Evolutionary conservation across 2,888 invertebrate genomes (phyloP), one percentile per base, ranked within the genome.

Genomic region (Biston stratarius): DNA sequence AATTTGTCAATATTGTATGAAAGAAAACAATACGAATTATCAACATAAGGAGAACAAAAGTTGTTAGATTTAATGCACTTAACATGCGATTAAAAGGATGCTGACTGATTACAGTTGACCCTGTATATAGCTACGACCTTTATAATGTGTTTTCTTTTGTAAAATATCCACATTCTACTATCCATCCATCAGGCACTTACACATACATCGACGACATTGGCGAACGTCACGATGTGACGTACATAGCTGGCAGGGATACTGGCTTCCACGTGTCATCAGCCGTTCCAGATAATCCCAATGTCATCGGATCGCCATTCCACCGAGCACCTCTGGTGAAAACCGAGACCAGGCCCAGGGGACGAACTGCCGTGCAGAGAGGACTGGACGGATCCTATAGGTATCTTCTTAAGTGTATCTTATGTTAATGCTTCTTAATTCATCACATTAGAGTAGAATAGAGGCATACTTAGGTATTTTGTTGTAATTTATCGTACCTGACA

Each of bases 151-250:
- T 24, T 24, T 24, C 24, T 24, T 3, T 2, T 3, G 24, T 24
- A 24, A 24, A 24, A 24, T 24, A 24, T 24, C 24, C 3, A 24
- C 24, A 2, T 24, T 24, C 1, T 3, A 24, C n/a, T 24, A 9
- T 0, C 36, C 34, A 47, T 64, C 24, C 38, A 65, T 51, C 86
- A 94, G 96, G 96, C 15, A 94, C 95, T 69, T 97, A 96, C 81
- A 95, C 96, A 0, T 97, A 95, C 81, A 88, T 96, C 24, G 97
- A 97, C 77, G 97, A 97, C 80, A 95, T 96, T 38, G 97, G 97
- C 0, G 96, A 97, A 78, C 92, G 96, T 0, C 97, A 97, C 80
- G 96, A 96, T 74, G 97, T 97, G 0, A 95, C 96, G 33, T 97
- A 96, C 87, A 95, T 96, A 47, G 97, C 97, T 5, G 97, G 97